A percentile compares a stretch with the other conserved stretches of the same genome.
Conservation (phyloP, 2,113 vertebrate species). For the Mugil cephalus region DNA sequence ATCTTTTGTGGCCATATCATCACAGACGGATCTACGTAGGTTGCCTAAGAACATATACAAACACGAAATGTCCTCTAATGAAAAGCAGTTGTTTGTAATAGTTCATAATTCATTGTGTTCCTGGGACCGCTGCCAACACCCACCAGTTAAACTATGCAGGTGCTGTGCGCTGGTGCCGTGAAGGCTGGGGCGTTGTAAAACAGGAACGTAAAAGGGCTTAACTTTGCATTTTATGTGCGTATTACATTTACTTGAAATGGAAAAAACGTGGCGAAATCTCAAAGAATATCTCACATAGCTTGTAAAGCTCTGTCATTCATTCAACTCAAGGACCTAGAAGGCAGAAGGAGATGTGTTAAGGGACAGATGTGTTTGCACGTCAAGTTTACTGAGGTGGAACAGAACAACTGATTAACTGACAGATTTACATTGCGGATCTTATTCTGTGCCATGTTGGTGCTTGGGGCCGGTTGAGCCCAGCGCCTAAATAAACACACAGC, state of each 20-base stretch:
- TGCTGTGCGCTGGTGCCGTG: slow-evolving; percentile 40
- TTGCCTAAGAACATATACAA: slow-evolving; percentile 9
- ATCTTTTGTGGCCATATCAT: slow-evolving; percentile 2
- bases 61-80: slow-evolving; percentile 26
- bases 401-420: slow-evolving; percentile 28
- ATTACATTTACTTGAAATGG: slow-evolving; percentile 38
- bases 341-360: slow-evolving; percentile 38
- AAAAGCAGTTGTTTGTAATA: slow-evolving; percentile 53
- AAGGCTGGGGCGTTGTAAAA: slow-evolving; percentile 25
- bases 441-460: slow-evolving; percentile 16
- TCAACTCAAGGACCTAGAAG: slow-evolving; percentile 8
- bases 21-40: neutral
- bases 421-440: slow-evolving; percentile 37
- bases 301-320: slow-evolving; percentile 11
- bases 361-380: slow-evolving; percentile 22
- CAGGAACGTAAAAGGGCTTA: slow-evolving; percentile 36
- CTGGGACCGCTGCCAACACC: slow-evolving; percentile 56
- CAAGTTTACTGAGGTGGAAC: slow-evolving; percentile 30
- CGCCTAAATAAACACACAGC: slow-evolving; percentile 43
- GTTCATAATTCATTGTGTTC: slow-evolving; percentile 37
- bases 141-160: slow-evolving; percentile 58
- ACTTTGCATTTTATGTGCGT: slow-evolving; percentile 35
- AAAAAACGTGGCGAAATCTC: slow-evolving; percentile 7
- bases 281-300: neutral
- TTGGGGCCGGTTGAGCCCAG: slow-evolving; percentile 8